Percentiles rank a stretch among this genome's conserved stretches.
phyloP scores from a whole-genome alignment of 2,888 invertebrate genomes.

The Mimumesa dahlbomi region DNA sequence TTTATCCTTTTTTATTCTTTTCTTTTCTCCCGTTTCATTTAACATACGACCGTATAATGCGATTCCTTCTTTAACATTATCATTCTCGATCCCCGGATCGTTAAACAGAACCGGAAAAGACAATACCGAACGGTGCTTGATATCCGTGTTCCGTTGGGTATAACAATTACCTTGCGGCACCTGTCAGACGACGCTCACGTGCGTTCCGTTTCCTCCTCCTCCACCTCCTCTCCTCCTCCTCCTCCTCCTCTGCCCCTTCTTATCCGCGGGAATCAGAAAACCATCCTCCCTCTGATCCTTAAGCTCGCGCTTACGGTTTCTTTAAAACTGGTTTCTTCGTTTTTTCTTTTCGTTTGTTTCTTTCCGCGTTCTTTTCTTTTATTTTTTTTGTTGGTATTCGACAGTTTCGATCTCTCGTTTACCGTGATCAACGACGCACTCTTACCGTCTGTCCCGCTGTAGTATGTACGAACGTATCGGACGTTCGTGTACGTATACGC shows the following conservation, averaged over 20 bases:
- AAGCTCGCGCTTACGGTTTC: constrained; percentile 5
- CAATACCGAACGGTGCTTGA: neutral
- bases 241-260: neutral
- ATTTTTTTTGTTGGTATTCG: too few species aligned
- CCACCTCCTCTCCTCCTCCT: constrained; percentile 1
- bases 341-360: neutral
- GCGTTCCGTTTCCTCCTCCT: constrained; percentile 24
- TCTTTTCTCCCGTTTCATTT: too few species aligned
- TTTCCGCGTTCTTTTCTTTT: neutral
- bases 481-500: too few species aligned
- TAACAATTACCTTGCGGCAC: constrained; percentile 46
- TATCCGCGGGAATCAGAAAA: constrained; percentile 4
- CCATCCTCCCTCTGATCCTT: too few species aligned
- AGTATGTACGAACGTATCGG: too few species aligned
- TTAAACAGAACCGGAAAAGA: neutral
- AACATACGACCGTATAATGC: too few species aligned
- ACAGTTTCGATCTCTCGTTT: too few species aligned
- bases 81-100: too few species aligned
- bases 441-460: too few species aligned
- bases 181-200: constrained; percentile 45
- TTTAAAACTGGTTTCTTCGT: neutral
- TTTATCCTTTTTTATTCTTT: too few species aligned
- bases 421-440: too few species aligned
- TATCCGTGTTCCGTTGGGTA: neutral
- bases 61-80: too few species aligned